Evolutionary conservation across 1,140 invertebrate genomes (phyloP).

Genomic region (Prorops nasuta): DNA sequence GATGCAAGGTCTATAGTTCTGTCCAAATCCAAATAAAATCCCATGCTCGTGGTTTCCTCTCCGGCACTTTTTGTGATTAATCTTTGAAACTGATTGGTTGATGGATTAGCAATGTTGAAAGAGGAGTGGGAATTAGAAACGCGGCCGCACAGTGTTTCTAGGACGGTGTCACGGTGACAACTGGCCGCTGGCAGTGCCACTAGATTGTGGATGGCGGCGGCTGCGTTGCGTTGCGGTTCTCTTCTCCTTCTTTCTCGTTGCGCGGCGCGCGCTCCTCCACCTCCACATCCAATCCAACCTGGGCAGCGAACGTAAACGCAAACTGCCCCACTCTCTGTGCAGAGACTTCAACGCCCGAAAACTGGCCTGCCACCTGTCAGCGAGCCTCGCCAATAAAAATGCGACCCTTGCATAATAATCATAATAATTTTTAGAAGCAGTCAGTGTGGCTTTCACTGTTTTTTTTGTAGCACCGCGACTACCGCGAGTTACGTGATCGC

Average conservation of each 20-base stretch:
- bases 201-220: neutral
- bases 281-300: conserved; percentile 9
- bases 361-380: conserved; percentile 19
- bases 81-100: no score
- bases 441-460: conserved; percentile 1
- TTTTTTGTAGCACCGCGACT: neutral
- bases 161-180: conserved; percentile 33
- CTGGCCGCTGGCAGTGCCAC: conserved; percentile 25
- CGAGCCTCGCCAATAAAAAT: conserved; percentile 18
- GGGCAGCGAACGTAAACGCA: neutral
- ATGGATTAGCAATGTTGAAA: neutral
- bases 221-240: no score
- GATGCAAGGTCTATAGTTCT: neutral
- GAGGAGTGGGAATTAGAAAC: conserved; percentile 5
- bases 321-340: no score
- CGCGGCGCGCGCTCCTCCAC: conserved; percentile 24
- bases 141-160: conserved; percentile 8
- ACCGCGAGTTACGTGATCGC: neutral
- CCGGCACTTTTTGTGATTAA: no score
- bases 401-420: conserved; percentile 5
- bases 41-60: neutral
- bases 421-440: conserved; percentile 1
- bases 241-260: no score
- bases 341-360: no score
- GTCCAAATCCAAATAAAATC: neutral